These are phyloP conservation scores for Coilia nasus DNA, from an alignment of 2,797 vertebrate species.

Conservation along the genomic window DNA sequence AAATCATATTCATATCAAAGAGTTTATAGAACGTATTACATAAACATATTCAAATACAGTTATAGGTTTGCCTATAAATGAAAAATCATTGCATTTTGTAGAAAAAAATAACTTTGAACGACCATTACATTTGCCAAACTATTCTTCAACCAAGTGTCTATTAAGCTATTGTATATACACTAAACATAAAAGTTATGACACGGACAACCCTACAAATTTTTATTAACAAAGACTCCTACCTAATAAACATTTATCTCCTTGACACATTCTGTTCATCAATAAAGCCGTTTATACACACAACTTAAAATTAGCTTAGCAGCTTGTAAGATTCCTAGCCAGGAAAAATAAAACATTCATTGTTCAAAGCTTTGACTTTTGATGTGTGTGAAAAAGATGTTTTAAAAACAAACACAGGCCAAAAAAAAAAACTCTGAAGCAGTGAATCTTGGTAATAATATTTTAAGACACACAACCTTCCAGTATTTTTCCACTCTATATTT, in stretches of 20 bases:
- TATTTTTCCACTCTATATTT: constrained; percentile 16
- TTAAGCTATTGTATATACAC: neutral
- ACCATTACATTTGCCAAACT: neutral
- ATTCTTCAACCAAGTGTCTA: neutral
- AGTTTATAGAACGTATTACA: neutral
- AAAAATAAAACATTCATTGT: neutral
- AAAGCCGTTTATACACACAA: constrained; percentile 10
- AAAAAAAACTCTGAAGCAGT: neutral
- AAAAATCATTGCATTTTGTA: no score
- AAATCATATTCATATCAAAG: neutral
- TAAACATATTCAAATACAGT: neutral
- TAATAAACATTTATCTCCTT: neutral
- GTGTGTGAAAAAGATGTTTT: neutral
- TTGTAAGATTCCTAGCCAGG: neutral
- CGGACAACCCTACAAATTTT: neutral
- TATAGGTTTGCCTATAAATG: neutral
- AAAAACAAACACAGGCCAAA: neutral
- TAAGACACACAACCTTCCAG: constrained; percentile 11
- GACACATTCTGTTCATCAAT: neutral
- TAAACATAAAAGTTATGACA: neutral
- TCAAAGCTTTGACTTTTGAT: neutral
- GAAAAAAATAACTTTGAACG: neutral
- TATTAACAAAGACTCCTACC: neutral
- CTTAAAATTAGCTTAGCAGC: neutral
- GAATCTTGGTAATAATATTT: constrained; percentile 2